phyloP scores from a whole-genome alignment of 2,113 vertebrate genomes.

The Tympanuchus pallidicinctus region DNA sequence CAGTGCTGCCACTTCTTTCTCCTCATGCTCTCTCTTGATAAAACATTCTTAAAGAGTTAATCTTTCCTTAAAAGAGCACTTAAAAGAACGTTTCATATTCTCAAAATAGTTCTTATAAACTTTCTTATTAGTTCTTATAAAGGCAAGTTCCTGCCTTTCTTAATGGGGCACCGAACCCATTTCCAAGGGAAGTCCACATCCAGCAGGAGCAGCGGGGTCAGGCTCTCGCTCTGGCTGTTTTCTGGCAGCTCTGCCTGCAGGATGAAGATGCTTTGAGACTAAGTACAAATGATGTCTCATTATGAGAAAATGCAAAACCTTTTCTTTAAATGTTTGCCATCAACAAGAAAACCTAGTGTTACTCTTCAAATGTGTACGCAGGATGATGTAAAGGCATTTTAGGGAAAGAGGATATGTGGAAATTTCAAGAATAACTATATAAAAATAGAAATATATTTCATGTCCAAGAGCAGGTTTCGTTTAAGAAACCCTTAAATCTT shows the following conservation, averaged over 20 bases:
- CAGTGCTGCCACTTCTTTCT: not conserved
- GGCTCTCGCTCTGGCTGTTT: not conserved
- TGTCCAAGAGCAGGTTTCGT: not conserved
- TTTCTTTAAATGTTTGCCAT: constrained; percentile 19
- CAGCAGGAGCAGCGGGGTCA: constrained; percentile 21
- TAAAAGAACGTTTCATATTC: constrained; percentile 9
- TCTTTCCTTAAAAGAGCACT: not conserved
- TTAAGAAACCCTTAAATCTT: not conserved
- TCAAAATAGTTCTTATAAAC: constrained; percentile 44
- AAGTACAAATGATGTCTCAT: constrained; percentile 22
- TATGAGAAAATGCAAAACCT: constrained; percentile 19
- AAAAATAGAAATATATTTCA: not conserved
- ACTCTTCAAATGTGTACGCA: constrained; percentile 19
- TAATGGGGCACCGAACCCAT: constrained; percentile 25
- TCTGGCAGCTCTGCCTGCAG: constrained; percentile 6
- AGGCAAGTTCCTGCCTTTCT: constrained; percentile 50
- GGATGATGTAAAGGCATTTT: not conserved
- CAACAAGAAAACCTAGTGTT: constrained; percentile 10
- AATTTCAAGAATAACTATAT: not conserved
- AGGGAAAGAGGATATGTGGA: not conserved
- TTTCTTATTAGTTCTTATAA: constrained; percentile 48
- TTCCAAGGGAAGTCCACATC: constrained; percentile 44
- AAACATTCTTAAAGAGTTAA: not conserved
- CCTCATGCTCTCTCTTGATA: not conserved
- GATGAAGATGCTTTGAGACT: constrained; percentile 4